These are phyloP conservation scores for Hydriomena furcata DNA, from an alignment of 2,888 invertebrate genomes.

Conservation along the genomic window DNA sequence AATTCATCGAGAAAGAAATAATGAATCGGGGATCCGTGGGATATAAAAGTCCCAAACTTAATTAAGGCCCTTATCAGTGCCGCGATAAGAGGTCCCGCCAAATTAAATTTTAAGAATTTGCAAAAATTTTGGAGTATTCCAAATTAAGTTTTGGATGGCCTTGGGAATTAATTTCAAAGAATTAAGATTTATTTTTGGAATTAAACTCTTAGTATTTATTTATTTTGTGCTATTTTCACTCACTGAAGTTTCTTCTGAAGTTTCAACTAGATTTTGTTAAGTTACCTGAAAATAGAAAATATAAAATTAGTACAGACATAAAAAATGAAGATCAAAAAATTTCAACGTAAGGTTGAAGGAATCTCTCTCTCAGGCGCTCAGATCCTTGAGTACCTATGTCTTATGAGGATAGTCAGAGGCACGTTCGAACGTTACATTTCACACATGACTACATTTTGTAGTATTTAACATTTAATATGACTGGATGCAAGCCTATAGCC, in stretches of 20 bases:
- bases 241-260: neutral
- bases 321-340: no score
- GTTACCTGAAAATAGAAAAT: slow-evolving; percentile 21
- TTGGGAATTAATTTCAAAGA: neutral
- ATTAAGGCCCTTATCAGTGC: slow-evolving; percentile 36
- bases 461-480: no score
- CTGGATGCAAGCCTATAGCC: no score
- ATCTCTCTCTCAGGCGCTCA: no score
- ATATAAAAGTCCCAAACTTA: slow-evolving; percentile 33
- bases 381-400: no score
- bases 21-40: slow-evolving; percentile 21
- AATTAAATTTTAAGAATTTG: slow-evolving; percentile 23
- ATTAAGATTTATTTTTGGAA: neutral
- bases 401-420: no score
- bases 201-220: neutral
- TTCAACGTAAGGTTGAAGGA: no score
- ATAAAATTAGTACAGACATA: no score
- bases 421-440: no score
- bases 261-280: no score
- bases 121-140: slow-evolving; percentile 12
- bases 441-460: no score
- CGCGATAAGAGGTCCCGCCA: slow-evolving; percentile 28
- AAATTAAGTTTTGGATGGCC: slow-evolving; percentile 11
- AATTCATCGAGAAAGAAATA: slow-evolving; percentile 17
- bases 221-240: neutral